Conservation (phyloP, 2,113 vertebrate genomes). For the Stegostoma tigrinum region DNA sequence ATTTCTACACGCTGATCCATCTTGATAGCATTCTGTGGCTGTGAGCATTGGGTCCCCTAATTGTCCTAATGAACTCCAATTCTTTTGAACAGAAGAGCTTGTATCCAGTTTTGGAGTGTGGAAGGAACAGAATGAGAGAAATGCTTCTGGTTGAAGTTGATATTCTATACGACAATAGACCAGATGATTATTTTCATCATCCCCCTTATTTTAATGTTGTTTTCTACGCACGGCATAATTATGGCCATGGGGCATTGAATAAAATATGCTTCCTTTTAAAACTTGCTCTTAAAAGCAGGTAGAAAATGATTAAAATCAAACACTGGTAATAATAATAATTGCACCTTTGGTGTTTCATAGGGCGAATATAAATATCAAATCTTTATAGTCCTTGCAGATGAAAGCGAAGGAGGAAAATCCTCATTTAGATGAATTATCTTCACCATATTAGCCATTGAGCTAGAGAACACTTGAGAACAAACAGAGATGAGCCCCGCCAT, state of each 20-base stretch:
- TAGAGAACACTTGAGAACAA: slow-evolving; percentile 7
- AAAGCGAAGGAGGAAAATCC: slow-evolving; percentile 19
- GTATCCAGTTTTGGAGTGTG: neutral
- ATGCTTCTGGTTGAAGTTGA: slow-evolving; percentile 30
- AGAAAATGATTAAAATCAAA: slow-evolving; percentile 33
- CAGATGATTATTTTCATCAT: slow-evolving; percentile 15
- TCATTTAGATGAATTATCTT: slow-evolving; percentile 26
- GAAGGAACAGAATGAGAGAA: neutral
- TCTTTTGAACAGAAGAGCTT: neutral
- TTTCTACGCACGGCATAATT: slow-evolving; percentile 22
- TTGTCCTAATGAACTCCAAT: neutral
- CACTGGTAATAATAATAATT: slow-evolving; percentile 27
- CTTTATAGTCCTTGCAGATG: slow-evolving; percentile 17
- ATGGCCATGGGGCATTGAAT: slow-evolving; percentile 9
- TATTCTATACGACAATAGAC: slow-evolving; percentile 5
- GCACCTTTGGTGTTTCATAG: slow-evolving; percentile 16
- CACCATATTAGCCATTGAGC: slow-evolving; percentile 21
- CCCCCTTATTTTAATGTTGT: slow-evolving; percentile 22
- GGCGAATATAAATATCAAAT: neutral
- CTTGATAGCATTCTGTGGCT: neutral
- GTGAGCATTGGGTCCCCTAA: neutral
- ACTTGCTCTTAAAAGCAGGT: slow-evolving; percentile 7
- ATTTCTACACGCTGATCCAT: neutral
- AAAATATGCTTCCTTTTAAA: slow-evolving; percentile 11
- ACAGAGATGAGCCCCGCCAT: neutral